Evolutionary conservation across 2,888 invertebrate genomes (phyloP), one percentile per base, ranked within the genome.

Genomic region (Xestobium rufovillosum): DNA sequence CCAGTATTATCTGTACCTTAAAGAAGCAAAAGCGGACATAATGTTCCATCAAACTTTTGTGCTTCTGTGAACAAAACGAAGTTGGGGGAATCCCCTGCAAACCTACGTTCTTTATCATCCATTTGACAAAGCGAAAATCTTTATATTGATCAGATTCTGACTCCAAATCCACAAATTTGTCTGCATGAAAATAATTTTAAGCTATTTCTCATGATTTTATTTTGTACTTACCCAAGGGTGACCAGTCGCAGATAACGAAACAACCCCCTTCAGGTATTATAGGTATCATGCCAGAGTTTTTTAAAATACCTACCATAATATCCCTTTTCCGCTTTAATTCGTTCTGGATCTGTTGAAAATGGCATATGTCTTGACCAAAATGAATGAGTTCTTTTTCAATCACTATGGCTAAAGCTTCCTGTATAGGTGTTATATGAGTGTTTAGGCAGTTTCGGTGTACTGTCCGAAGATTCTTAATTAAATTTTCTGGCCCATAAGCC

Each of bases 261-360:
- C 94, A 96, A 0, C 95, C 94, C 1, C 89, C 91, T 48, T 94
- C 87, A 0, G 95, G 95, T 31, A 92, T 68, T 0, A 86, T 85
- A 0, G 92, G 89, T 12, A 73, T 74, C 77, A 94, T 83, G 0
- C 89, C 90, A 34, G 80, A 78, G 3, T 84, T 80, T 4, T 53
- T 60, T 12, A 88, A 65, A 34, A 83, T 74, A 48, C 78, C 75
- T 0, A 76, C 76, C 66, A 89, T 76, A 47, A 67, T 76, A 61
- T 90, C 83, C 17, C 89, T 66, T 59, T 90, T 90, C 0, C 73
- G 70, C 30, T 73, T 57, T 31, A 92, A 65, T 50, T 87, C 83
- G 1, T 65, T 62, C 0, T 86, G 73, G 34, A 92, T 67, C 17
- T 79, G 75, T 3, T 70, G 61, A 55, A 92, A 83, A 60, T 87